Conservation (phyloP, 2,113 vertebrate genomes). For the Delphinapterus leucas region DNA sequence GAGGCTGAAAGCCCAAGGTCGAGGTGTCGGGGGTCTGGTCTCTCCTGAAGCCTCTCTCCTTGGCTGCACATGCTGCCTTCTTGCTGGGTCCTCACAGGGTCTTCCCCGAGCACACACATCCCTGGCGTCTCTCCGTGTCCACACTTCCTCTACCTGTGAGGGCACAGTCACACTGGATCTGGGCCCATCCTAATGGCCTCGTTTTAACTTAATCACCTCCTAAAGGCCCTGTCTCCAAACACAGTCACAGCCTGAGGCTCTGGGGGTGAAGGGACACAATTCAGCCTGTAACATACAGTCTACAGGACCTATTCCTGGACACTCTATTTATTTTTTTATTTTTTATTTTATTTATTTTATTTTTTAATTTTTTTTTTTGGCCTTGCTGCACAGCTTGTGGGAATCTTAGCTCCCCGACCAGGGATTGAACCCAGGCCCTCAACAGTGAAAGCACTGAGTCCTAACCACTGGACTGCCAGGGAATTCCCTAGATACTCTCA, state of each 20-base stretch:
- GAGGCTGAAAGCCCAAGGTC: background rate
- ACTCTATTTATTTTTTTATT: too few relatives aligned
- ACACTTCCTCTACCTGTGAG: background rate
- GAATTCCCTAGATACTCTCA: too few relatives aligned
- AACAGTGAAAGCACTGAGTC: too few relatives aligned
- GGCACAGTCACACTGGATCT: background rate
- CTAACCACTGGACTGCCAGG: too few relatives aligned
- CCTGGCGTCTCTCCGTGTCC: background rate
- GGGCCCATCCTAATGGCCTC: too few relatives aligned
- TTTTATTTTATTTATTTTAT: too few relatives aligned
- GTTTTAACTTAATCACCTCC: background rate
- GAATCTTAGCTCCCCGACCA: too few relatives aligned
- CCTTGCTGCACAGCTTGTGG: too few relatives aligned
- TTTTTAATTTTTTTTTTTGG: too few relatives aligned
- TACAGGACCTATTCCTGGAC: background rate
- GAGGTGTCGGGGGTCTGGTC: background rate
- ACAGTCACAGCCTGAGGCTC: background rate
- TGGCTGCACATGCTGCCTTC: background rate
- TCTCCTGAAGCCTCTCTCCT: background rate
- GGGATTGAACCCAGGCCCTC: too few relatives aligned
- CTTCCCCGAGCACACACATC: background rate
- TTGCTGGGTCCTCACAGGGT: too few relatives aligned
- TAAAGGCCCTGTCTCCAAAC: background rate
- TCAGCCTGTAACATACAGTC: background rate
- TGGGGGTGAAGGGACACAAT: background rate